Conservation (phyloP, 2,113 vertebrate genomes). For the Myiozetetes cayanensis region DNA sequence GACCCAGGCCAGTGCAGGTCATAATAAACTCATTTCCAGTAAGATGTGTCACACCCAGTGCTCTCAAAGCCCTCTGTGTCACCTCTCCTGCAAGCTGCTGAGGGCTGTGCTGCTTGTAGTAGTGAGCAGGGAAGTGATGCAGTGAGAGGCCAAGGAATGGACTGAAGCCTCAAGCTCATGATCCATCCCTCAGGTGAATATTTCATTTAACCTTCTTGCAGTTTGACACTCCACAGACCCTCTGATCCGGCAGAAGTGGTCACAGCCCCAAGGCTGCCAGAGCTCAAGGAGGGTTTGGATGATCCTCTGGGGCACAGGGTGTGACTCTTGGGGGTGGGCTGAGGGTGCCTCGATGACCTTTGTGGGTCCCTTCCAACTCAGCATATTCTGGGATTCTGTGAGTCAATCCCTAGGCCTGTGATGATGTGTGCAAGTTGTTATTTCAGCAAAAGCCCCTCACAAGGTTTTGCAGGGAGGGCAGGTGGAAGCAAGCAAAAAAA, state of each 20-base stretch:
- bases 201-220: not conserved
- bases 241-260: not conserved
- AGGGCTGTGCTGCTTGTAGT: rapidly evolving
- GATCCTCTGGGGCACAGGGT: not conserved
- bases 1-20: not conserved
- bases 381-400: not conserved
- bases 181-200: rapidly evolving
- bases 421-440: rapidly evolving
- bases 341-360: not conserved
- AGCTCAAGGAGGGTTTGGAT: not conserved
- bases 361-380: not conserved
- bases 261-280: not conserved
- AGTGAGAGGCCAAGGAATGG: not conserved
- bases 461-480: not conserved
- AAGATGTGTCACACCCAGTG: not conserved
- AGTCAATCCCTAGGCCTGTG: not conserved
- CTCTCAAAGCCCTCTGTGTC: not conserved
- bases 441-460: not conserved
- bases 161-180: not conserved
- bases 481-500: not conserved
- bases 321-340: not conserved
- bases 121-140: not conserved
- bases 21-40: not conserved
- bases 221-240: not conserved
- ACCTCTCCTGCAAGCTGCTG: not conserved